phyloP scores from a whole-genome alignment of 2,888 invertebrate genomes.

The Phoenoteleia sp. region DNA sequence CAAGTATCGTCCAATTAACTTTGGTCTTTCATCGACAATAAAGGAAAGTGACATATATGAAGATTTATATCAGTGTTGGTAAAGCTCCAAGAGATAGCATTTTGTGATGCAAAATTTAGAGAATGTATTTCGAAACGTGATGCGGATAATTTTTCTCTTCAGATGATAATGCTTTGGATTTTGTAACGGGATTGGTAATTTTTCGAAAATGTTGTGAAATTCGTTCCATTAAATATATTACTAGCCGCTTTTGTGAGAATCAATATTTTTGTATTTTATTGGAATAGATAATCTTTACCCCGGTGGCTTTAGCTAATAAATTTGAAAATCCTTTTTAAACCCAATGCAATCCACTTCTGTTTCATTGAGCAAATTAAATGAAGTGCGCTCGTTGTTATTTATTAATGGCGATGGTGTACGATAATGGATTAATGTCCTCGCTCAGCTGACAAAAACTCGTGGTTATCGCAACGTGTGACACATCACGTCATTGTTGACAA shows the following conservation, averaged over 20 bases:
- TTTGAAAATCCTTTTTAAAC: conserved; percentile 22
- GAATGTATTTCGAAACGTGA: background rate
- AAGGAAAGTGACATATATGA: background rate
- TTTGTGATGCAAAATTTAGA: conserved; percentile 14
- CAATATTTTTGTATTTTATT: no score
- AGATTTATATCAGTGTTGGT: conserved; percentile 25
- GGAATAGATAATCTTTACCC: no score
- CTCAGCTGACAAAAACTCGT: conserved; percentile 36
- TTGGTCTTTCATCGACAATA: background rate
- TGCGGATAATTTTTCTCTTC: no score
- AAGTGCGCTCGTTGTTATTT: conserved; percentile 56
- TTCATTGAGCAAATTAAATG: conserved; percentile 34
- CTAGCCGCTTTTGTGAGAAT: no score
- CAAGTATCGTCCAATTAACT: conserved; percentile 1
- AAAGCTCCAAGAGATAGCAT: background rate
- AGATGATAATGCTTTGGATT: background rate
- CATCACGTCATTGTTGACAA: conserved; percentile 32
- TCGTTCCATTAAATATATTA: no score
- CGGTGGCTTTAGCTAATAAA: background rate
- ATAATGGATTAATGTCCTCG: conserved; percentile 61
- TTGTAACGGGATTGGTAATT: background rate
- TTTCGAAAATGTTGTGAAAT: no score
- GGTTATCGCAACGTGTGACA: conserved; percentile 54
- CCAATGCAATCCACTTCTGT: conserved; percentile 14
- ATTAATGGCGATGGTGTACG: conserved; percentile 40